Evolutionary conservation across 2,888 invertebrate species (phyloP).

Genomic region (Chaetogeoica ovagalla): DNA sequence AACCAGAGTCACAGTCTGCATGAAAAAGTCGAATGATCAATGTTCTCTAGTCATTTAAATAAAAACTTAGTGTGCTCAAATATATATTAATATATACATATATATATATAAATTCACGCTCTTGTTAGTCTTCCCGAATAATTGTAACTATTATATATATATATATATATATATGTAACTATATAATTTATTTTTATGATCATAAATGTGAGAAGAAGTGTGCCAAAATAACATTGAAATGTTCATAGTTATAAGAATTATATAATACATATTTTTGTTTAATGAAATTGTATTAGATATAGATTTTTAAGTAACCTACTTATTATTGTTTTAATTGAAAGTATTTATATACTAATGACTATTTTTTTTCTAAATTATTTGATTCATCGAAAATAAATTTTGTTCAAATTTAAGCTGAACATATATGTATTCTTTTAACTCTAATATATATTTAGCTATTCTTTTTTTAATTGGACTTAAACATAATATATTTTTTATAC

Average conservation of each 20-base stretch:
- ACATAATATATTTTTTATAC: conserved; percentile 18
- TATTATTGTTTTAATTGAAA: conserved; percentile 19
- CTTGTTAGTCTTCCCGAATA: conserved; percentile 41
- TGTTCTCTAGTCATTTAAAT: conserved; percentile 39
- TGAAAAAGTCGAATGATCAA: conserved; percentile 13
- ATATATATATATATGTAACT: too few species aligned
- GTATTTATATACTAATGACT: background rate
- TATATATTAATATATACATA: conserved; percentile 6
- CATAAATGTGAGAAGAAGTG: conserved; percentile 29
- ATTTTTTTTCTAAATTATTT: conserved; percentile 25
- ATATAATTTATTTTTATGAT: conserved; percentile 47
- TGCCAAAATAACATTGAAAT: conserved; percentile 45
- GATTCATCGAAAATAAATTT: background rate
- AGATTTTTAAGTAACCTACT: conserved; percentile 9
- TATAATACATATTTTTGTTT: conserved; percentile 9
- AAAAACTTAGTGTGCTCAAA: conserved; percentile 34
- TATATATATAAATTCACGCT: background rate
- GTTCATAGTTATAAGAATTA: conserved; percentile 26
- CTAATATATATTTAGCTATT: background rate
- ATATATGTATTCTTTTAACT: conserved; percentile 2
- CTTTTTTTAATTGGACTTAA: background rate
- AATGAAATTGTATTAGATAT: conserved; percentile 21
- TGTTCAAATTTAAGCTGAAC: background rate
- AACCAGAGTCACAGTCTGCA: conserved; percentile 38
- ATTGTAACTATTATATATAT: conserved; percentile 21